Conservation (phyloP, 30 jellyfish, hydroid and myxozoan species). For the Hydractinia echinata region DNA sequence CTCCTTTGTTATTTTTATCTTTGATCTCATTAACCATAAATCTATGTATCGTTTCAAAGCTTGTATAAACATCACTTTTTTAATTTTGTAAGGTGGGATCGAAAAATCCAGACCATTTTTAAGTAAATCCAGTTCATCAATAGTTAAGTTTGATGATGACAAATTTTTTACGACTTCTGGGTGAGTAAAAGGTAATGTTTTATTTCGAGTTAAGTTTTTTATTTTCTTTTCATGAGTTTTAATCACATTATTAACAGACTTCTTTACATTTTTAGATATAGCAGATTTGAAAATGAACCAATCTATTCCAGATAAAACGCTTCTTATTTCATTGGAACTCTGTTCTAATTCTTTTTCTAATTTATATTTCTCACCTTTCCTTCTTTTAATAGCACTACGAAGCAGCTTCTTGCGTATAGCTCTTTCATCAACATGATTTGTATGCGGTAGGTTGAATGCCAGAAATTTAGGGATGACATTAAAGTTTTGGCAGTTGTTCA, state of each 20-base stretch:
- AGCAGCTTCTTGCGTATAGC: not conserved
- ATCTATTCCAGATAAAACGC: too few relatives aligned
- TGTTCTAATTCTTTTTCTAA: not conserved
- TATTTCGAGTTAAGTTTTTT: not conserved
- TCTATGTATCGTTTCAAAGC: too few relatives aligned
- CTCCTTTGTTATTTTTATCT: too few relatives aligned
- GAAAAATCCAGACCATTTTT: too few relatives aligned
- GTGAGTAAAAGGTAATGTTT: not conserved
- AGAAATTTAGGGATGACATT: not conserved
- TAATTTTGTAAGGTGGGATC: too few relatives aligned
- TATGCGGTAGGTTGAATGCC: not conserved
- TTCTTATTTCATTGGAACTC: too few relatives aligned
- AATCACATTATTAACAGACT: not conserved
- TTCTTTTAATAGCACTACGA: not conserved
- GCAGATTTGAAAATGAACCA: too few relatives aligned
- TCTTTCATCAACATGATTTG: not conserved
- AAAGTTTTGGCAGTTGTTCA: not conserved
- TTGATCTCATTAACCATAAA: too few relatives aligned
- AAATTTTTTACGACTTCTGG: not conserved
- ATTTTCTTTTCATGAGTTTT: not conserved
- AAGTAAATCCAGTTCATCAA: not conserved
- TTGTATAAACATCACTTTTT: too few relatives aligned
- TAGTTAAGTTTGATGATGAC: not conserved
- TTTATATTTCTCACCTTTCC: not conserved
- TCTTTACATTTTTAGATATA: too few relatives aligned